A percentile compares a stretch with the other conserved stretches of the same genome.
Evolutionary conservation across 2,888 invertebrate species (phyloP).

Genomic region (Pediacus dermestoides): DNA sequence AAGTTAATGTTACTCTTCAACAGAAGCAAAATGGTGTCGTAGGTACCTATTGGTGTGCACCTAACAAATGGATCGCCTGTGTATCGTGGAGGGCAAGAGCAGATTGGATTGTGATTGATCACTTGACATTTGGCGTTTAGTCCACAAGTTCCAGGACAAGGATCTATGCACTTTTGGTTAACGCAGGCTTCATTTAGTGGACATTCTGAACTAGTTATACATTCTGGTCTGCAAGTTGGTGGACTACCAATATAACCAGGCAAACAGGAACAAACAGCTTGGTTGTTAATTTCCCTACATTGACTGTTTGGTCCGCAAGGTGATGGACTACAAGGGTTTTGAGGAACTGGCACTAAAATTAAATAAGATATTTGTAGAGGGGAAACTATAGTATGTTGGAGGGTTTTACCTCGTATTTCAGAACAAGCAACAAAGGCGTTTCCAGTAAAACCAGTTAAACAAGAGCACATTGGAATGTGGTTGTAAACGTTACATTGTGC

Average conservation of each 20-base stretch:
- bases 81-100: constrained; percentile 55
- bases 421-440: constrained; percentile 54
- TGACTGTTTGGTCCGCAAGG: constrained; percentile 71
- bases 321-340: constrained; percentile 52
- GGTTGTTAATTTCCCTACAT: constrained; percentile 64
- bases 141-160: constrained; percentile 80
- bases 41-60: constrained; percentile 43
- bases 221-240: constrained; percentile 77
- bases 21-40: constrained; percentile 2
- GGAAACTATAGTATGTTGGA: not conserved
- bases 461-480: constrained; percentile 47
- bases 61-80: constrained; percentile 59
- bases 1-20: not conserved
- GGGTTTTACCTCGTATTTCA: constrained; percentile 44
- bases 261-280: constrained; percentile 50
- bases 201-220: constrained; percentile 76
- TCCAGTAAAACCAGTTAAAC: constrained; percentile 35
- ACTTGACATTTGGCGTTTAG: constrained; percentile 72
- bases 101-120: constrained; percentile 67
- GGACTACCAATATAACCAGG: constrained; percentile 53
- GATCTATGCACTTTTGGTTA: constrained; percentile 77
- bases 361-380: no score
- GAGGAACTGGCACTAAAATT: constrained; percentile 26
- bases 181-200: constrained; percentile 71
- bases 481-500: constrained; percentile 51